These are phyloP conservation scores for Drosophila maculinotata DNA, from an alignment of 2,888 invertebrate species.

Conservation along the genomic window DNA sequence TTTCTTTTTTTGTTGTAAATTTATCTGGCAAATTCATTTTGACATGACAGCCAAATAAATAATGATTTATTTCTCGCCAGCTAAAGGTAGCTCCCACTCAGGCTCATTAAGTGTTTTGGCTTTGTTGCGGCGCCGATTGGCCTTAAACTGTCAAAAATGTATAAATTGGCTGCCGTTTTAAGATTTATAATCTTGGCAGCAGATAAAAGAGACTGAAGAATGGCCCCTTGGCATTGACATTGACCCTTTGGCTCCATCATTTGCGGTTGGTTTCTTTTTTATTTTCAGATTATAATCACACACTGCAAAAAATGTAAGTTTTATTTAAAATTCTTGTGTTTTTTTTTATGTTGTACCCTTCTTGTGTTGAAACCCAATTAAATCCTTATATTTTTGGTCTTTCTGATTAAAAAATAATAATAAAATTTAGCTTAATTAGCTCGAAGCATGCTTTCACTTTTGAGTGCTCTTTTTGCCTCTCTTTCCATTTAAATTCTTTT, in stretches of 20 bases:
- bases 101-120: slow-evolving; percentile 62
- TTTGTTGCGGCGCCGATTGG: slow-evolving; percentile 44
- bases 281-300: neutral
- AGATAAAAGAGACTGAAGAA: slow-evolving; percentile 22
- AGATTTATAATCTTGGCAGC: slow-evolving; percentile 60
- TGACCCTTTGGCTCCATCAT: slow-evolving; percentile 19
- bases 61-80: slow-evolving; percentile 73
- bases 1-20: slow-evolving; percentile 36
- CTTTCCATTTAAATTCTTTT: no score
- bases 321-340: no score
- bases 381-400: neutral
- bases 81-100: slow-evolving; percentile 41
- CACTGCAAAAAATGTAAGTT: neutral
- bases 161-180: slow-evolving; percentile 59
- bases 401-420: neutral
- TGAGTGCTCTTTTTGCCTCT: no score
- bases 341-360: no score
- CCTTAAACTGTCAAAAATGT: slow-evolving; percentile 75
- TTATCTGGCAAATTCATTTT: slow-evolving; percentile 74
- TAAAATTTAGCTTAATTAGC: no score
- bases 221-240: slow-evolving; percentile 21
- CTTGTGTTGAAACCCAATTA: no score
- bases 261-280: neutral
- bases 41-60: slow-evolving; percentile 75
- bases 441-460: no score